These are phyloP conservation scores for Tupaia chinensis DNA, from an alignment of 2,113 vertebrate genomes.

Conservation along the genomic window DNA sequence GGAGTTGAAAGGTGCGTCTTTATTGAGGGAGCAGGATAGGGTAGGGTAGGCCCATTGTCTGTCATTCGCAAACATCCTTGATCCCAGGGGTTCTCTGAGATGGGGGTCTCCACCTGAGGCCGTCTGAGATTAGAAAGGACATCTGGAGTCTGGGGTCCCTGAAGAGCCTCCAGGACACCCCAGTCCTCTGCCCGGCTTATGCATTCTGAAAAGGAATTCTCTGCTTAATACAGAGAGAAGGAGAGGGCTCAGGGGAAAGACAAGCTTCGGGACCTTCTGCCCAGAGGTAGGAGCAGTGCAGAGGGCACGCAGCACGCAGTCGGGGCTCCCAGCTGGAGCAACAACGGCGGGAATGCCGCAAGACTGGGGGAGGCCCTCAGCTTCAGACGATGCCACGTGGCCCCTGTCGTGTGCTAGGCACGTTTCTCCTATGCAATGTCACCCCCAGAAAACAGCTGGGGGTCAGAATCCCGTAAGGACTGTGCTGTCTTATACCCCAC, in stretches of 20 bases:
- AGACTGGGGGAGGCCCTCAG: neutral
- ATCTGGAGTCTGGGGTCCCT: neutral
- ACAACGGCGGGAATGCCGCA: neutral
- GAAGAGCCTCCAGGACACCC: neutral
- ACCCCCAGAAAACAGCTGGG: neutral
- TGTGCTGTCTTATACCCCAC: neutral
- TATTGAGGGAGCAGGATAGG: neutral
- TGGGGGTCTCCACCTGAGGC: neutral
- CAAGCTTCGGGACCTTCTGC: neutral
- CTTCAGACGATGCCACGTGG: neutral
- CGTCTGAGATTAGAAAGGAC: neutral
- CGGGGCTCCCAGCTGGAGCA: neutral
- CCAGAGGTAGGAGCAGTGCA: neutral
- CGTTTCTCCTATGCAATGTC: rapidly evolving
- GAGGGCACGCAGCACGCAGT: neutral
- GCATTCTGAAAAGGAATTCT: neutral
- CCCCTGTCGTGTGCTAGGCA: rapidly evolving
- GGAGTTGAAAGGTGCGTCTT: neutral
- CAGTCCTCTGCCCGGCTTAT: rapidly evolving
- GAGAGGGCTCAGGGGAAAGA: neutral
- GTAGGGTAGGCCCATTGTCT: neutral
- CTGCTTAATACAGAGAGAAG: neutral
- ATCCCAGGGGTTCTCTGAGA: neutral
- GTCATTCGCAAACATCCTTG: neutral
- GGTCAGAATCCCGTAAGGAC: neutral